Percentiles rank a stretch among this genome's conserved stretches.
These are phyloP conservation scores for Osmoderma eremita DNA, from an alignment of 2,888 invertebrate species.

Conservation along the genomic window DNA sequence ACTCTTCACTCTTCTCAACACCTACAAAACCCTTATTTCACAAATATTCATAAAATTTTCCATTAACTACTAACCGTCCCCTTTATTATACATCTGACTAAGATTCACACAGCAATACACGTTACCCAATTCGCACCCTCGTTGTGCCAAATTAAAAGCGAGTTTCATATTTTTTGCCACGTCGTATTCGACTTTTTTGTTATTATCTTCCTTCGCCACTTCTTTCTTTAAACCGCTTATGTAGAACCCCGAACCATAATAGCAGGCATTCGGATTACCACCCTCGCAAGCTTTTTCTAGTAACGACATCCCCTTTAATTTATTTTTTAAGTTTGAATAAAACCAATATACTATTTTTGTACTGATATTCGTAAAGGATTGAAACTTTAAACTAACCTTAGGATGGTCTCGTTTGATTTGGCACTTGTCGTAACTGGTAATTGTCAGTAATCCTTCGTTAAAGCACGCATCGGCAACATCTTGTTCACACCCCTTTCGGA, in stretches of 20 bases:
- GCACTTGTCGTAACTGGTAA: conserved; percentile 68
- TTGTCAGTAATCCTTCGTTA: conserved; percentile 77
- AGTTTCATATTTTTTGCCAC: conserved; percentile 76
- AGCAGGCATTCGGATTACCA: conserved; percentile 78
- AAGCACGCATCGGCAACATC: conserved; percentile 78
- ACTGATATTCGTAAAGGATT: background rate
- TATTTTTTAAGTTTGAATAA: conserved; percentile 2
- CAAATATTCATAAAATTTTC: background rate
- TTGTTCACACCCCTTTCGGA: conserved; percentile 81
- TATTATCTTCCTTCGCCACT: conserved; percentile 44
- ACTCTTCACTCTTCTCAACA: conserved; percentile 74
- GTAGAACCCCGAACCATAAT: conserved; percentile 82
- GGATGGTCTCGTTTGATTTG: conserved; percentile 69
- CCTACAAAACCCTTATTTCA: conserved; percentile 51
- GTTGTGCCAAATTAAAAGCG: conserved; percentile 80
- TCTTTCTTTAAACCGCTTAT: conserved; percentile 73
- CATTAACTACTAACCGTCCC: conserved; percentile 72
- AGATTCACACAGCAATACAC: conserved; percentile 91
- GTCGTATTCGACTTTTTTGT: conserved; percentile 47
- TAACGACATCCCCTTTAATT: conserved; percentile 63
- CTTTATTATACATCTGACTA: conserved; percentile 85
- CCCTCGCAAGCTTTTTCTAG: conserved; percentile 67
- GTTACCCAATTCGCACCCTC: conserved; percentile 86
- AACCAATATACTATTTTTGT: no score
- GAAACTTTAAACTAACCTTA: conserved; percentile 54